Percentiles rank a stretch among this genome's conserved stretches.
Conservation (phyloP, 2,113 vertebrate genomes). For the Limnothrissa miodon region DNA sequence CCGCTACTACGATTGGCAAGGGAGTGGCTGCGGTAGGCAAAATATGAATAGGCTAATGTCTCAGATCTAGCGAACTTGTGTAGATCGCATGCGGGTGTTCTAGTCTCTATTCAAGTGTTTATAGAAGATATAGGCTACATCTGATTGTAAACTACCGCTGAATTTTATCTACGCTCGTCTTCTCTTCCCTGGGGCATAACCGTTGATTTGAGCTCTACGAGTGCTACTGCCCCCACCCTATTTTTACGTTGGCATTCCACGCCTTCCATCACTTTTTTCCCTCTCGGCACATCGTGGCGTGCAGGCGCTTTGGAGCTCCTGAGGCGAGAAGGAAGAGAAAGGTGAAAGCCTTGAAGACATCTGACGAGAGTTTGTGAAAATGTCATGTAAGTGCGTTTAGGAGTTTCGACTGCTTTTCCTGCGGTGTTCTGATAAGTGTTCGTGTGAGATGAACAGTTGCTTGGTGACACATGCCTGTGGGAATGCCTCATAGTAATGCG, state of each 20-base stretch:
- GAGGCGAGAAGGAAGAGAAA: neutral
- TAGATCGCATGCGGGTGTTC: neutral
- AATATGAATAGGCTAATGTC: neutral
- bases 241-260: slow-evolving; percentile 12
- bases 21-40: neutral
- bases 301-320: neutral
- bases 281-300: neutral
- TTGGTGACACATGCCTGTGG: slow-evolving; percentile 3
- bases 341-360: slow-evolving; percentile 10
- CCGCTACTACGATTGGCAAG: neutral
- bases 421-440: neutral
- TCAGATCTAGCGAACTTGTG: neutral
- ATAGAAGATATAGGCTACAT: slow-evolving; percentile 5
- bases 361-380: slow-evolving; percentile 10
- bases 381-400: slow-evolving; percentile 28
- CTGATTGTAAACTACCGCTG: neutral
- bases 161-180: neutral
- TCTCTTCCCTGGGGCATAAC: neutral
- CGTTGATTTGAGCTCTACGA: neutral
- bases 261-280: slow-evolving; percentile 12
- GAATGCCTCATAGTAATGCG: neutral
- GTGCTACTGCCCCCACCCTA: neutral
- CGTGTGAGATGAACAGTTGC: neutral
- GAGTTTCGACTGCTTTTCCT: neutral
- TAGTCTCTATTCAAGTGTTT: neutral